Evolutionary conservation across 2,113 vertebrate species (phyloP).

Genomic region (Leptobrachium ailaonicum): DNA sequence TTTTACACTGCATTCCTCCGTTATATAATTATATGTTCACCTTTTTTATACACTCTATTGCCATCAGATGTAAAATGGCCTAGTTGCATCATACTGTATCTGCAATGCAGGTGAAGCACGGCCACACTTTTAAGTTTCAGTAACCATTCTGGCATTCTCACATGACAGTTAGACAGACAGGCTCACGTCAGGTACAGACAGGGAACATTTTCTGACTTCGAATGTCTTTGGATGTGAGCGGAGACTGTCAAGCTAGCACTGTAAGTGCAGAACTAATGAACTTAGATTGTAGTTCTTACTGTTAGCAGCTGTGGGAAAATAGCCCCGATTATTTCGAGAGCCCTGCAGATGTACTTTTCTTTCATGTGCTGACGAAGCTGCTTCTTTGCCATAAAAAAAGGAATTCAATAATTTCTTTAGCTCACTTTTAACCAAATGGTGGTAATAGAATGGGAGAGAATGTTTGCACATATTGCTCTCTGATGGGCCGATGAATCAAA

Average conservation of each 20-base stretch:
- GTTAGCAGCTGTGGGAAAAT: constrained; percentile 33
- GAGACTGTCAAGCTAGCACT: constrained; percentile 19
- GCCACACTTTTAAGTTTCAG: too few species aligned
- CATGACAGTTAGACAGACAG: too few species aligned
- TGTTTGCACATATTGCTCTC: constrained; percentile 10
- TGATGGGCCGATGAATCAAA: background rate
- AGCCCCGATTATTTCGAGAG: constrained; percentile 26
- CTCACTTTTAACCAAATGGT: constrained; percentile 20
- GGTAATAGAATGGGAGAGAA: constrained; percentile 23
- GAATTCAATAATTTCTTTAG: constrained; percentile 34
- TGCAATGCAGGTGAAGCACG: too few species aligned
- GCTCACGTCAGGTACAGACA: too few species aligned
- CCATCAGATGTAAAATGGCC: too few species aligned
- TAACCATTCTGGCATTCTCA: too few species aligned
- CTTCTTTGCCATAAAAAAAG: constrained; percentile 17
- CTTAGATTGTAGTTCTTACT: constrained; percentile 26
- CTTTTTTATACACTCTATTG: too few species aligned
- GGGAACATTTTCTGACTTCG: too few species aligned
- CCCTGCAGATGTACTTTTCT: constrained; percentile 11
- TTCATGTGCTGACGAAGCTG: constrained; percentile 8
- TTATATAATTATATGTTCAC: too few species aligned
- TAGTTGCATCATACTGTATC: too few species aligned
- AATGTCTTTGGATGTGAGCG: background rate
- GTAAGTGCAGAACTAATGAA: constrained; percentile 30
- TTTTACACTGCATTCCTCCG: too few species aligned